Conservation (phyloP, 2,888 invertebrate genomes). For the Operophtera brumata region DNA sequence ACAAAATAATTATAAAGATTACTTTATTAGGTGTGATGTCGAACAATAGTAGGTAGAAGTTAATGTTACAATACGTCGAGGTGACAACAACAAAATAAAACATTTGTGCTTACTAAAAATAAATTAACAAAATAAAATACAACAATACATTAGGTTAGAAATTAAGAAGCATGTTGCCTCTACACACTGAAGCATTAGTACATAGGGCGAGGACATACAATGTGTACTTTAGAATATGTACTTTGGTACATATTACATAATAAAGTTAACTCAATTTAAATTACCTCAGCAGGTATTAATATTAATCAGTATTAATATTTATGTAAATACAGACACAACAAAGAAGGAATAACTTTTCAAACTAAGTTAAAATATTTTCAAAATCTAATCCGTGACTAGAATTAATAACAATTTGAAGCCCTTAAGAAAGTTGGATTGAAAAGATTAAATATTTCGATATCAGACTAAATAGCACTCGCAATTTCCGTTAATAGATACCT, state of each 20-base stretch:
- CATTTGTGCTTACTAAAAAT: constrained; percentile 76
- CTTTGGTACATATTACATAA: constrained; percentile 8
- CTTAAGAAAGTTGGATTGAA: constrained; percentile 4
- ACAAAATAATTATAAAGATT: constrained; percentile 67
- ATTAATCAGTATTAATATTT: constrained; percentile 14
- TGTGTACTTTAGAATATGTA: constrained; percentile 14
- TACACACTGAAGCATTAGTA: constrained; percentile 58
- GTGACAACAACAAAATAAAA: constrained; percentile 77
- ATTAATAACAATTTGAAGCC: constrained; percentile 30
- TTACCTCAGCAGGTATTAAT: constrained; percentile 5
- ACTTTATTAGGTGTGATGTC: constrained; percentile 77
- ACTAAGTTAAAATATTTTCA: constrained; percentile 49
- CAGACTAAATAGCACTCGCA: constrained; percentile 48
- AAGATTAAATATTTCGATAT: constrained; percentile 30
- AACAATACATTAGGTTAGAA: constrained; percentile 66
- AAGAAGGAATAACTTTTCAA: constrained; percentile 35
- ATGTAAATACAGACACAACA: constrained; percentile 31
- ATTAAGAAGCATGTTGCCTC: constrained; percentile 48
- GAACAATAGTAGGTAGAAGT: constrained; percentile 66
- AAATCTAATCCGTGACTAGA: constrained; percentile 66
- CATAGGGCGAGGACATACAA: constrained; percentile 68
- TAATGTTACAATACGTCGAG: constrained; percentile 72
- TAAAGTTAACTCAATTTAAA: neutral
- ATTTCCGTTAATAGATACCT: constrained; percentile 36
- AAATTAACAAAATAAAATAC: constrained; percentile 78